These are phyloP conservation scores for Rafetus swinhoei DNA, from an alignment of 2,113 vertebrate genomes.

Conservation along the genomic window DNA sequence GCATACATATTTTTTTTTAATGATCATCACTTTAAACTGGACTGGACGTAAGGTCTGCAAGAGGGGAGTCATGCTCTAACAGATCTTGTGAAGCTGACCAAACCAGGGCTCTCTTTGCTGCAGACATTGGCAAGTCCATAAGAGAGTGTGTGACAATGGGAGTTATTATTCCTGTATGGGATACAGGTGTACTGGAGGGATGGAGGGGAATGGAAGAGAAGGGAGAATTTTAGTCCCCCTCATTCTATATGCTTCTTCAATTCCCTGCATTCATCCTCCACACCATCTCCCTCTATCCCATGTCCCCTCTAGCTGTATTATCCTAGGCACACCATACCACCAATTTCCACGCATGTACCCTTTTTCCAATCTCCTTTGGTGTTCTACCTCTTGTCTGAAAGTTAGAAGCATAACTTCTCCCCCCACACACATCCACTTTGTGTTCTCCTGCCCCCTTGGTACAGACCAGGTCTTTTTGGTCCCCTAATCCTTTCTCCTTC, in stretches of 20 bases:
- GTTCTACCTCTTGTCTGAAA: background rate
- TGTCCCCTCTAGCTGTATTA: background rate
- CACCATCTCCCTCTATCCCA: background rate
- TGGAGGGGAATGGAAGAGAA: conserved; percentile 8
- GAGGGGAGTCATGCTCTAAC: conserved; percentile 29
- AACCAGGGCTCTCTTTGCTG: background rate
- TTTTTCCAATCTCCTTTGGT: background rate
- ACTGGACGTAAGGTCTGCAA: conserved; percentile 26
- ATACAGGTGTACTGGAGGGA: background rate
- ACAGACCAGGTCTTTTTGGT: background rate
- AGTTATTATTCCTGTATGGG: conserved; percentile 3
- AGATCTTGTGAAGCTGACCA: conserved; percentile 5
- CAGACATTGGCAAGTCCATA: background rate
- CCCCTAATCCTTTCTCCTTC: background rate
- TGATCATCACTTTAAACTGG: conserved; percentile 47
- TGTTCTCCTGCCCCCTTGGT: background rate
- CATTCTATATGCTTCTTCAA: background rate
- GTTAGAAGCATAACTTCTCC: background rate
- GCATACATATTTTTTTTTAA: conserved; percentile 42
- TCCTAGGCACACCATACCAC: background rate
- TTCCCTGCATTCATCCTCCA: fast-evolving
- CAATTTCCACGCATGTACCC: too few species aligned
- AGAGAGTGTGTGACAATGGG: conserved; percentile 1
- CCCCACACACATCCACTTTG: background rate
- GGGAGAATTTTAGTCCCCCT: background rate